Base-by-base conservation (phyloP, 2,113 vertebrate species). In the Zosterops pallidus region DNA sequence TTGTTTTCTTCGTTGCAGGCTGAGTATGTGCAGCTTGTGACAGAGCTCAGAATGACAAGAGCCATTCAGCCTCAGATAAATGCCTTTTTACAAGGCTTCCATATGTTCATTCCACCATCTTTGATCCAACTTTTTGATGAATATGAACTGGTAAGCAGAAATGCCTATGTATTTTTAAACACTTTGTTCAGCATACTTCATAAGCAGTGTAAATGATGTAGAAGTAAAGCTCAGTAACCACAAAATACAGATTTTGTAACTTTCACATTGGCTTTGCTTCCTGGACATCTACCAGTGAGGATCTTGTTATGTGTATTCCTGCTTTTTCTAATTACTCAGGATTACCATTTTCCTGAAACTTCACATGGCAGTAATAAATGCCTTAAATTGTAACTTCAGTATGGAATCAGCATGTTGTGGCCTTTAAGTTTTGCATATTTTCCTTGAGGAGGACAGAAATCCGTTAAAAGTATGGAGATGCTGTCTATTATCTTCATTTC, bases 21-120 rank as follows among this genome's bases (percentile, higher is more conserved):
- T 3, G 99, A 99, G 93, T 99, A 99, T n/a, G 99, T 99, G 47
- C 99, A 99, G 97, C 98, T 99, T 90, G 99, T 99, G 91, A 99
- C 99, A 53, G 99, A 99, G 97, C 98, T 99, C 95, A 98, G 99
- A 95, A 99, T 99, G 99, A 99, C 99, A 49, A 98, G 99, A 97
- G 99, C 99, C 88, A 99, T 99, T 97, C 99, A 99, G 96, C 99
- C 99, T 92, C 99, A 99, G 98, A 99, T 99, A 94, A 99, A 99
- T 92, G 99, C 98, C 57, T 99, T 99, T 96, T 95, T 99, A 77
- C 99, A 99, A 89, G 99, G 99, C 65, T 99, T 99, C 96, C 99
- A 99, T 96, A 99, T 99, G 97, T 99, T 99, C 96, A 99, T 99
- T 93, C 99, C 98, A 21, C 98, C 99, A 5, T 99, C 99, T 28